Conservation (phyloP, 2,888 invertebrate genomes). For the Anodontia alba region DNA sequence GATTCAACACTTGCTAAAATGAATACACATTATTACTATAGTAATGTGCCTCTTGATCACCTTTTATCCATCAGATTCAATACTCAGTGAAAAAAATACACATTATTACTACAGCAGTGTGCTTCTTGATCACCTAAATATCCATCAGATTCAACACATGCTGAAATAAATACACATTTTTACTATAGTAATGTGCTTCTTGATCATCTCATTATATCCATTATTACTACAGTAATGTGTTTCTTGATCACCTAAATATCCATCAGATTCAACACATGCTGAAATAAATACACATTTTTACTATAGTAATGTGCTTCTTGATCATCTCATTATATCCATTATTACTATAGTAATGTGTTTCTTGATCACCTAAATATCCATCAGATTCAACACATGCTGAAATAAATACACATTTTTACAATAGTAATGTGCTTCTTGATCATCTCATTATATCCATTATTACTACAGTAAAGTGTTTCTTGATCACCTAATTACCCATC, state of each 20-base stretch:
- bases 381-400: constrained; percentile 91
- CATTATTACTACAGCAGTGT: constrained; percentile 1
- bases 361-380: constrained; percentile 95
- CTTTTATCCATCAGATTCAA: no score
- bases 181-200: constrained; percentile 85
- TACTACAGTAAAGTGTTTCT: constrained; percentile 85
- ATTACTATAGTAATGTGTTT: constrained; percentile 83
- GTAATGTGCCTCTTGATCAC: constrained; percentile 91
- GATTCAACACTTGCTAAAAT: constrained; percentile 89
- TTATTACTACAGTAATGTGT: not conserved
- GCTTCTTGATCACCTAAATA: constrained; percentile 94
- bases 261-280: constrained; percentile 91
- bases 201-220: constrained; percentile 91
- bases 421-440: constrained; percentile 89
- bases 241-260: constrained; percentile 95
- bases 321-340: constrained; percentile 90
- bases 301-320: constrained; percentile 87
- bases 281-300: constrained; percentile 63
- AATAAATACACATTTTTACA: constrained; percentile 60
- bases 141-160: constrained; percentile 93
- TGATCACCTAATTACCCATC: constrained; percentile 95
- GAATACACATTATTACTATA: constrained; percentile 45
- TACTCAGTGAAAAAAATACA: no score
- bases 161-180: constrained; percentile 75
- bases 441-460: constrained; percentile 89